Evolutionary conservation across 2,797 vertebrate genomes (phyloP).

Genomic region (Octomys mimax): DNA sequence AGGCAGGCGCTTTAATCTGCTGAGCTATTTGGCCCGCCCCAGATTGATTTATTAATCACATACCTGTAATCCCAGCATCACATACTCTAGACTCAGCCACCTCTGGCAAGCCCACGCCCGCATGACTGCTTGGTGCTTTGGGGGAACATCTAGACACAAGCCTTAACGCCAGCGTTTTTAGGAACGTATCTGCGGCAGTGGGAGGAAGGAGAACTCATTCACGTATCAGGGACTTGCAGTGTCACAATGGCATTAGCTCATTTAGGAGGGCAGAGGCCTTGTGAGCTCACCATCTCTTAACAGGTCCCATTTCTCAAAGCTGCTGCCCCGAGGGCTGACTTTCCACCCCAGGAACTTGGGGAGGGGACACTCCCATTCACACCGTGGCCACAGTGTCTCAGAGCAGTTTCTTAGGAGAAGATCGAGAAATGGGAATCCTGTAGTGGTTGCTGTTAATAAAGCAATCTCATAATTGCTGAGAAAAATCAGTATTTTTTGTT

Average conservation of each 20-base stretch:
- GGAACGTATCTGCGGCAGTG: background rate
- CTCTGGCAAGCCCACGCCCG: too few relatives aligned
- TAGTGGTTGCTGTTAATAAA: background rate
- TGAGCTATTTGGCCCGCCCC: too few relatives aligned
- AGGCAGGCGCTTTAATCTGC: too few relatives aligned
- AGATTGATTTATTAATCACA: too few relatives aligned
- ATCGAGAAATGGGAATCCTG: background rate
- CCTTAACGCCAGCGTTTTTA: background rate
- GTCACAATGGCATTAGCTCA: background rate
- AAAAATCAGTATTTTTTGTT: too few relatives aligned
- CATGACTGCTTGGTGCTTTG: too few relatives aligned
- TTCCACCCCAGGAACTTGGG: background rate
- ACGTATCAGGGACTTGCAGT: background rate
- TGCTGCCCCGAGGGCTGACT: background rate
- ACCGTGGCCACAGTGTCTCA: background rate
- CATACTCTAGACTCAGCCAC: too few relatives aligned
- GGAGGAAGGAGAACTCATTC: background rate
- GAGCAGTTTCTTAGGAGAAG: conserved; percentile 1
- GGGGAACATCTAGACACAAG: background rate
- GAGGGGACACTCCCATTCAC: background rate
- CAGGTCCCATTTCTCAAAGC: background rate
- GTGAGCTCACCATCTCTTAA: background rate
- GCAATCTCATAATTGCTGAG: background rate
- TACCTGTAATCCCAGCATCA: too few relatives aligned
- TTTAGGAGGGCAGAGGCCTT: background rate